phyloP scores from a whole-genome alignment of 1,140 invertebrate genomes.

The Habropoda laboriosa region DNA sequence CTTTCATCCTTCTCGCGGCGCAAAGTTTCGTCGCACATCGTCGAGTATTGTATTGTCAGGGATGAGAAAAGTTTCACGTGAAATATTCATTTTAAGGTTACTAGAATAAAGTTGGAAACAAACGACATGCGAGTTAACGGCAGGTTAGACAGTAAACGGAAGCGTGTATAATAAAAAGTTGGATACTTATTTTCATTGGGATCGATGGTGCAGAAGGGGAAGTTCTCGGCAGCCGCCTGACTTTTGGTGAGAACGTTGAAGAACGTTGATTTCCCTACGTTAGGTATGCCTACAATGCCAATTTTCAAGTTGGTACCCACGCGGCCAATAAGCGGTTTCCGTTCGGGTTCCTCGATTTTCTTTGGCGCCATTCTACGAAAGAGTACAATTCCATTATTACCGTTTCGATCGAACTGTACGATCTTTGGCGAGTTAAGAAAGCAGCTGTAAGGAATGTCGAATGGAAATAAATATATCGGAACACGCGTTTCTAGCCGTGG shows the following conservation, averaged over 20 bases:
- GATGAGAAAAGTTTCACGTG: not conserved
- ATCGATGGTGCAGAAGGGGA: constrained; percentile 99
- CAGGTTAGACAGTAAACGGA: not conserved
- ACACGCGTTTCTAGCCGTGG: not conserved
- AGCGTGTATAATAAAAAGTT: not conserved
- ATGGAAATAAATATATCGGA: not conserved
- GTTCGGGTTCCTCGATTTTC: constrained; percentile 94
- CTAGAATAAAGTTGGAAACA: not conserved
- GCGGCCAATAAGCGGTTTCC: constrained; percentile 96
- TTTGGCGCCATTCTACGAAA: constrained; percentile 93
- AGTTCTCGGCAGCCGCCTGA: constrained; percentile 98
- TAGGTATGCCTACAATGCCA: constrained; percentile 97
- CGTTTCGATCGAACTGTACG: no score
- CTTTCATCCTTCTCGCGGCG: not conserved
- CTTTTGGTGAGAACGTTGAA: constrained; percentile 99
- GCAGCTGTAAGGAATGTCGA: no score
- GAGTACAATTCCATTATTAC: not conserved
- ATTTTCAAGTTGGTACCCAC: constrained; percentile 99
- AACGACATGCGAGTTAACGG: constrained; percentile 1
- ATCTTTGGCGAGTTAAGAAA: not conserved
- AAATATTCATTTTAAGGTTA: constrained; percentile 23
- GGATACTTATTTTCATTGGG: constrained; percentile 99
- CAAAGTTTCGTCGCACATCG: constrained; percentile 44
- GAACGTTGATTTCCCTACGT: constrained; percentile 99
- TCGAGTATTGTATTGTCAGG: not conserved